Base-by-base conservation (phyloP, 1,140 invertebrate species). In the Habropoda laboriosa region DNA sequence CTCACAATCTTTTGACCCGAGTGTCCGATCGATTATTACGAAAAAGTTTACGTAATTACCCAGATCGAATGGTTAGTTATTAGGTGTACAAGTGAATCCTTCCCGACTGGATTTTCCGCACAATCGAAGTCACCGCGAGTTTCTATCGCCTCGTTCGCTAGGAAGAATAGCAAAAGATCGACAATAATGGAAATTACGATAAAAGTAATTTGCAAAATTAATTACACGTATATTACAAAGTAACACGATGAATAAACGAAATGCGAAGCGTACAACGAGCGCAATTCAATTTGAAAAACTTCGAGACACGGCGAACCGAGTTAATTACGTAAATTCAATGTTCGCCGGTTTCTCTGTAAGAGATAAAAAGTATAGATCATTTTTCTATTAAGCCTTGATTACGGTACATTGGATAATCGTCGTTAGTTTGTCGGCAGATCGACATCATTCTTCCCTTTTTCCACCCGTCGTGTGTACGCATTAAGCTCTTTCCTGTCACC, bases 401-500 rank as follows among this genome's bases (percentile, higher is more conserved):
- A 58, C 27, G 60, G 73, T 38, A 21, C 51, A 40, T 40, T 49
- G 81, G 57, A 71, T 83, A 80, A 83, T 80, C 82, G 71, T 78
- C 24, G 63, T 68, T 55, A 32, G 76, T 47, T 72, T 66, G 75
- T 51, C 57, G 74, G 18, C 63, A 32, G 63, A 49, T 61, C 58
- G 81, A 71, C 74, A 77, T 85, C 82, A 61, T 81, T 85, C 83
- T 85, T 70, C 66, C 58, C 74, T 79, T 82, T 80, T 85, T 79
- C 74, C 55, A 49, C 30, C 32, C 21, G 30, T 21, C 10, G 68
- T n/a, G 73, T 47, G 79, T 47, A 71, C 83, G 83, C 70, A 82
- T 86, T 85, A 76, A 85, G 74, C 83, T 79, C 70, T 55, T 58
- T 79, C 74, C 83, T 85, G 83, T 84, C 84, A 76, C 51, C 53